A percentile compares a stretch with the other conserved stretches of the same genome.
Evolutionary conservation across 2,888 invertebrate species (phyloP).

Genomic region (Sphinx pinastri): DNA sequence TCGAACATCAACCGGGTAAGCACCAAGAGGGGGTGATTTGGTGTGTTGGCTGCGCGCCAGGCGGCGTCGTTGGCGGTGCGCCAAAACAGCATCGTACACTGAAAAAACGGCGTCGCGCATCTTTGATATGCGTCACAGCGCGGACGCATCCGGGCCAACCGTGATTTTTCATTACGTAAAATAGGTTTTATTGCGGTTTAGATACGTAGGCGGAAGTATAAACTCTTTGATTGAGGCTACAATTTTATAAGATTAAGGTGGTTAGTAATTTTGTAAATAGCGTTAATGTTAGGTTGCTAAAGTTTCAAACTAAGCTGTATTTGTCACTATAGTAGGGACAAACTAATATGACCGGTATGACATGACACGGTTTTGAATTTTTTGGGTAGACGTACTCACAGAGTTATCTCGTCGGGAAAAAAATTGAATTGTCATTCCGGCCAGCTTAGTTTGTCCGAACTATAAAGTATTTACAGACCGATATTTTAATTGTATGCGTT

Average conservation of each 20-base stretch:
- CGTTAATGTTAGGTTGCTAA: no score
- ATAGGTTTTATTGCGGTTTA: conserved; percentile 47
- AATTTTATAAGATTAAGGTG: neutral
- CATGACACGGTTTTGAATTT: no score
- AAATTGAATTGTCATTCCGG: no score
- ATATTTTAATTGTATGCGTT: no score
- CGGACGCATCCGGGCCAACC: conserved; percentile 58
- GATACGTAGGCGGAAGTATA: conserved; percentile 12
- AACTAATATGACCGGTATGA: no score
- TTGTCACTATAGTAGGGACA: no score
- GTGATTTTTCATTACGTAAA: conserved; percentile 51
- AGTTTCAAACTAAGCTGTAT: no score
- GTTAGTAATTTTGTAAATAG: neutral
- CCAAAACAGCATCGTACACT: conserved; percentile 72
- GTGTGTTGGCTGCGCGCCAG: conserved; percentile 71
- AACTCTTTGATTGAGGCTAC: neutral
- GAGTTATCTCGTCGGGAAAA: no score
- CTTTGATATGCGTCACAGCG: conserved; percentile 82
- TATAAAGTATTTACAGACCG: no score
- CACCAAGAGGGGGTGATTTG: conserved; percentile 67
- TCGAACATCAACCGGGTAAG: conserved; percentile 43
- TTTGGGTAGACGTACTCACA: no score
- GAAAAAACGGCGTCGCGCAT: conserved; percentile 81
- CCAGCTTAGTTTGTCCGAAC: no score
- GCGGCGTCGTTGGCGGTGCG: conserved; percentile 74